Conservation (phyloP, 2,797 vertebrate genomes). For the Erpetoichthys calabaricus region DNA sequence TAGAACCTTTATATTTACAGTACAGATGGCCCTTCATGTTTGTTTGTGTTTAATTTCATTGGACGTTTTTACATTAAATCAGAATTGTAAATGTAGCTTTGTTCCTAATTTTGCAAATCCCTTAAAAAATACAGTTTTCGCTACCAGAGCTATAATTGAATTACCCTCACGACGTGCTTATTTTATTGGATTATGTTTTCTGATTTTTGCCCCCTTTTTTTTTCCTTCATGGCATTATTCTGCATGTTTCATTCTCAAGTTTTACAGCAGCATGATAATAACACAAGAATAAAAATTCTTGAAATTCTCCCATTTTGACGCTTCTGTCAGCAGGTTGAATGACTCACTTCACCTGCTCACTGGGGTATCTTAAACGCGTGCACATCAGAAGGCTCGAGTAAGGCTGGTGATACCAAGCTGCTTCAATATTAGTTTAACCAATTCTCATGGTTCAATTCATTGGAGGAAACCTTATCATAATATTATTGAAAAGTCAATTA, state of each 20-base stretch:
- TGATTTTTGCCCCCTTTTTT: too few species aligned
- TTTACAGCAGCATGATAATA: constrained; percentile 6
- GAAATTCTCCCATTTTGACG: constrained; percentile 11
- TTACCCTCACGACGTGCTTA: too few species aligned
- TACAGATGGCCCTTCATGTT: too few species aligned
- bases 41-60: too few species aligned
- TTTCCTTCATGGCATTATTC: too few species aligned
- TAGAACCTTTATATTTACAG: too few species aligned
- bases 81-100: too few species aligned
- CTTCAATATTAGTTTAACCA: constrained; percentile 16
- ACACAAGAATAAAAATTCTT: constrained; percentile 2
- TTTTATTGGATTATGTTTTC: too few species aligned
- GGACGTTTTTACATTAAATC: too few species aligned
- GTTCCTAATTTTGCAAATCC: too few species aligned
- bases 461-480: constrained; percentile 15
- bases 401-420: constrained; percentile 12
- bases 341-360: constrained; percentile 13
- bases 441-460: constrained; percentile 10
- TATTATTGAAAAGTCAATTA: constrained; percentile 28
- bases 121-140: too few species aligned
- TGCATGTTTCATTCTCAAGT: constrained; percentile 3
- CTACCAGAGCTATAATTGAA: too few species aligned
- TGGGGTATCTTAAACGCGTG: constrained; percentile 8
- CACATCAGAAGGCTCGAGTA: constrained; percentile 6
- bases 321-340: constrained; percentile 10